phyloP scores from a whole-genome alignment of 2,113 vertebrate genomes.

The Cyprinodon variegatus region DNA sequence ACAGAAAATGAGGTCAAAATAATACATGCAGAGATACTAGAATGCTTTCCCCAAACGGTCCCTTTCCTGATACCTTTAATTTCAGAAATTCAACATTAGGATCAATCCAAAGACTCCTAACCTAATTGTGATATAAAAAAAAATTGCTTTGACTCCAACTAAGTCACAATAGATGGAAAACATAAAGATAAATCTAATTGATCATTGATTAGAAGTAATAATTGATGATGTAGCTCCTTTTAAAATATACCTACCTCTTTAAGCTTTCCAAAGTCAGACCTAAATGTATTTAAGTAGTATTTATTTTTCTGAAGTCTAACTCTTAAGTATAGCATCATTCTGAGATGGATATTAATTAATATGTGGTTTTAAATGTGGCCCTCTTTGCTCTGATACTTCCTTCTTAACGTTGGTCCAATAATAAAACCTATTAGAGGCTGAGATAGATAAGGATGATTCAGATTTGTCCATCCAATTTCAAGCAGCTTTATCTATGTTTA shows the following conservation, averaged over 20 bases:
- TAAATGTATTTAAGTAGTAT: neutral
- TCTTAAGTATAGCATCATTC: neutral
- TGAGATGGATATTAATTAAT: too few relatives aligned
- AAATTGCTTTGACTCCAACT: neutral
- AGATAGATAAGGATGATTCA: too few relatives aligned
- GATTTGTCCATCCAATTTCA: too few relatives aligned
- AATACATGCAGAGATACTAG: neutral
- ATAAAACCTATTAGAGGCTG: too few relatives aligned
- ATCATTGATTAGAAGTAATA: neutral
- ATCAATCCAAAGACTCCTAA: neutral
- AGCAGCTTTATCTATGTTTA: too few relatives aligned
- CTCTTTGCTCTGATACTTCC: too few relatives aligned
- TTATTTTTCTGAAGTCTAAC: neutral
- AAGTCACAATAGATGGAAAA: neutral
- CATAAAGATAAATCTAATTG: neutral
- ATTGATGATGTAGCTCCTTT: neutral
- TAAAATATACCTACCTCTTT: neutral
- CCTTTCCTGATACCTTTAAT: neutral
- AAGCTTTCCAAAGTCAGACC: neutral
- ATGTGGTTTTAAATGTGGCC: too few relatives aligned
- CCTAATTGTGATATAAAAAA: neutral
- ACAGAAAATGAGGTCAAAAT: neutral
- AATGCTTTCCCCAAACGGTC: neutral
- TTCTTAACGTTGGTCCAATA: too few relatives aligned
- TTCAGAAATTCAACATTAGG: neutral